Conservation (phyloP, 2,888 invertebrate species). For the Cephus spinipes region DNA sequence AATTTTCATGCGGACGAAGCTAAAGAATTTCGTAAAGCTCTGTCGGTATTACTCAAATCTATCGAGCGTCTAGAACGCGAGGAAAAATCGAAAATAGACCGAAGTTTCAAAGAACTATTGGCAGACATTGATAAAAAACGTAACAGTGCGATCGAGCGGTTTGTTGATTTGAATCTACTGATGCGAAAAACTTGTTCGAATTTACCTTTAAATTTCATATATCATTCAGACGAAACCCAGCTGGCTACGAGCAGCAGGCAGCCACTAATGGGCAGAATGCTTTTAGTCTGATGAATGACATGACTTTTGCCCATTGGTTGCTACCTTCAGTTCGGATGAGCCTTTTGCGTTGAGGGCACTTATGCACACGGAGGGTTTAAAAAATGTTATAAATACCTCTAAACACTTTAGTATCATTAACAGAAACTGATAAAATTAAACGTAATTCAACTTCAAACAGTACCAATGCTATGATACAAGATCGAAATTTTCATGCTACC, state of each 20-base stretch:
- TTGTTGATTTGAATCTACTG: not conserved
- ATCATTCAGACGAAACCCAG: not conserved
- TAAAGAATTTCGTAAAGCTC: conserved; percentile 27
- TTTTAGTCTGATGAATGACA: not conserved
- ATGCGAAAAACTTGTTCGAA: not conserved
- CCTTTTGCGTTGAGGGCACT: not conserved
- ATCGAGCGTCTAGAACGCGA: conserved; percentile 27
- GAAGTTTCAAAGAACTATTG: conserved; percentile 18
- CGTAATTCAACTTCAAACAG: conserved; percentile 15
- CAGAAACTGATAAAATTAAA: not conserved
- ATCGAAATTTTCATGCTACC: conserved; percentile 32
- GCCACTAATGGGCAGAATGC: not conserved
- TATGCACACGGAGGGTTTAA: not conserved
- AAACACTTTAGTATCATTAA: not conserved
- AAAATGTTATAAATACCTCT: not conserved
- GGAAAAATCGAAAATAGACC: conserved; percentile 26
- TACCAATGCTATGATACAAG: conserved; percentile 22
- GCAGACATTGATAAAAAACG: conserved; percentile 22
- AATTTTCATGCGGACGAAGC: conserved; percentile 33
- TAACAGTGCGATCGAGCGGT: conserved; percentile 7
- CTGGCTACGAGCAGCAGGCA: not conserved
- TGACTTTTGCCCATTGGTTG: not conserved
- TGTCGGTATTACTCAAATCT: conserved; percentile 21
- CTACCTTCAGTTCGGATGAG: not conserved
- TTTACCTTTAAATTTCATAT: not conserved